phyloP scores from a whole-genome alignment of 2,113 vertebrate species.

The Hemicordylus capensis region DNA sequence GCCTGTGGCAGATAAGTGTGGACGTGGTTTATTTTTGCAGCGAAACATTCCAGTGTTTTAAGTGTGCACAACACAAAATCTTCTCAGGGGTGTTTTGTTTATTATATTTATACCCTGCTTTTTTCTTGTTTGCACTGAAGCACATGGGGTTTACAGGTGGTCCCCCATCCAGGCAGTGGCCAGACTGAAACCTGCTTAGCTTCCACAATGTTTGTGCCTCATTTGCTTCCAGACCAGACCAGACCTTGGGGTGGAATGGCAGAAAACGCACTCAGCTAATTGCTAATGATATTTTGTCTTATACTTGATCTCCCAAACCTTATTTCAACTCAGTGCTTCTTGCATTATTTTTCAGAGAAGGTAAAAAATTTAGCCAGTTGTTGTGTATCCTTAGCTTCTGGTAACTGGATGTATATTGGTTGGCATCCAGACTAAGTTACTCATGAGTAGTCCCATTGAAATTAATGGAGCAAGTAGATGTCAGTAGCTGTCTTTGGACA shows the following conservation, averaged over 20 bases:
- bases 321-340: background rate
- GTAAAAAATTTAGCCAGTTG: background rate
- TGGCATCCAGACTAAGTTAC: no score
- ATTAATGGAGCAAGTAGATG: no score
- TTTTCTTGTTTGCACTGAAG: no score
- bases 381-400: background rate
- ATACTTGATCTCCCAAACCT: background rate
- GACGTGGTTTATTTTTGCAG: background rate
- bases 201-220: background rate
- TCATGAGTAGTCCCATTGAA: no score
- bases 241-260: background rate
- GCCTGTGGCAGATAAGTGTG: background rate
- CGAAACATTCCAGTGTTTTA: background rate
- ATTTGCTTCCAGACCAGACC: no score
- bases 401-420: background rate
- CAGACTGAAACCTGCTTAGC: no score
- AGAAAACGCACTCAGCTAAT: no score
- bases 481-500: background rate
- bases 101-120: no score
- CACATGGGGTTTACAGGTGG: no score
- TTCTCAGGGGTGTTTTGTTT: no score
- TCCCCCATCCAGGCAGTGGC: background rate
- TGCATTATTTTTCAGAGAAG: background rate
- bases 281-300: background rate
- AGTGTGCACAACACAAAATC: background rate